Base-by-base conservation (phyloP, 2,888 invertebrate species). In the Spicauda simplicius region DNA sequence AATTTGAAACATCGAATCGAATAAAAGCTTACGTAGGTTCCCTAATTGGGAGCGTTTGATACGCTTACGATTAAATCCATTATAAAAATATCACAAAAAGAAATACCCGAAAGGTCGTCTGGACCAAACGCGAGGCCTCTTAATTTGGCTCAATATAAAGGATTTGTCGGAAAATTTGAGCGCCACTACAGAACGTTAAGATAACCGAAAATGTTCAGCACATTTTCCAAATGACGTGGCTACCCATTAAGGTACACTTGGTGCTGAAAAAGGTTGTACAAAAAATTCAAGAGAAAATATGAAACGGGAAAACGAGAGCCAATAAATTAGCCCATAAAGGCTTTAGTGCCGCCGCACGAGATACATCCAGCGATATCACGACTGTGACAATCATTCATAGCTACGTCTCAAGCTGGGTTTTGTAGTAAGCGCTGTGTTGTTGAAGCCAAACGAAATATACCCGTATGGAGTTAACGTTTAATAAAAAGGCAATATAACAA, bases 151-250 rank as follows among this genome's bases (percentile, higher is more conserved):
- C 55, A 53, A 58, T 55, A 55, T 60, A 66, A 61, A 66, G 60
- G 66, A 66, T 66, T 66, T 61, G 55, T 55, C 60, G 55, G 50
- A 61, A 66, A 56, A 66, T 61, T 55, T 50, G 19, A 37, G 16
- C 48, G 16, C 37, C 60, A 30, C 20, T 48, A 6, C 20, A 18
- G 14, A 50, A 55, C 66, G 60, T 54, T 66, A 25, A 60, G 53
- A 66, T 60, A 58, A 65, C 54, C 61, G 60, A 69, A 72, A 73
- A 72, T 70, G 19, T 69, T 63, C 66, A 57, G 45, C 69, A 67
- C 70, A 71, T 71, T 64, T 67, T 50, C 54, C 37, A 55, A 68
- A 69, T 61, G 61, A 67, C 59, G 52, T 18, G 48, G 64, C 55
- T 64, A 62, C 33, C 52, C 67, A 57, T 71, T 67, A 37, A 50